Base-by-base conservation (phyloP, 2,113 vertebrate genomes). In the Rynchops niger region DNA sequence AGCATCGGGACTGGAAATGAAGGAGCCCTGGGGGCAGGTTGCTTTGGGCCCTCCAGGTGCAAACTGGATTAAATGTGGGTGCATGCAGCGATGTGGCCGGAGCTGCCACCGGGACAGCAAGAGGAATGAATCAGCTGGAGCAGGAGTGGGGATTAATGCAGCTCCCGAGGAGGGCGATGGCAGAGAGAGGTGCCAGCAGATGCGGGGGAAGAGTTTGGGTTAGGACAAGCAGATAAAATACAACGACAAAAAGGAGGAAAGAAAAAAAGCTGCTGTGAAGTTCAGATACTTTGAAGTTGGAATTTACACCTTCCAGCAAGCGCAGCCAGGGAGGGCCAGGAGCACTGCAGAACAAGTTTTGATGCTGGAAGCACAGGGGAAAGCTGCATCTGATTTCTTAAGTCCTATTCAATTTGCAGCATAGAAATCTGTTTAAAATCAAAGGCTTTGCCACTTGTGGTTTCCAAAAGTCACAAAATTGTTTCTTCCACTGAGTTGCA, bases 341-440 rank as follows among this genome's bases (percentile, higher is more conserved):
- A 56, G 27, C 2, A 4, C 72, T 76, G 65, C 85, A 71, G 22
- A 34, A 86, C 34, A 23, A 21, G 26, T 9, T 69, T 61, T 2
- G 0, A 18, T 62, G 70, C 62, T 71, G 80, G 79, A 55, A 88
- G 55, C 22, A 19, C 45, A 47, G 32, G n/a, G 29, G 8, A 65
- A 88, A 81, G 59, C 49, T 55, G 45, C 66, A 38, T 40, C 45
- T 9, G 17, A 18, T 67, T 83, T 71, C 30, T 50, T 22, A 69
- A 73, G 15, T 34, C 69, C 69, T 66, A 14, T 79, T 83, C 63
- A 15, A 40, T 69, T 76, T 65, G 55, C 86, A 92, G 86, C 69
- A n/a, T 26, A 67, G 53, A 70, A 77, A 77, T 76, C 59, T 82
- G 56, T n/a, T 94, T 59, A 72, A 88, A 96, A 78, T 38, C 86